Evolutionary conservation across 2,797 vertebrate species (phyloP), one percentile per base, ranked within the genome.

Genomic region (Sitta carolinensis): DNA sequence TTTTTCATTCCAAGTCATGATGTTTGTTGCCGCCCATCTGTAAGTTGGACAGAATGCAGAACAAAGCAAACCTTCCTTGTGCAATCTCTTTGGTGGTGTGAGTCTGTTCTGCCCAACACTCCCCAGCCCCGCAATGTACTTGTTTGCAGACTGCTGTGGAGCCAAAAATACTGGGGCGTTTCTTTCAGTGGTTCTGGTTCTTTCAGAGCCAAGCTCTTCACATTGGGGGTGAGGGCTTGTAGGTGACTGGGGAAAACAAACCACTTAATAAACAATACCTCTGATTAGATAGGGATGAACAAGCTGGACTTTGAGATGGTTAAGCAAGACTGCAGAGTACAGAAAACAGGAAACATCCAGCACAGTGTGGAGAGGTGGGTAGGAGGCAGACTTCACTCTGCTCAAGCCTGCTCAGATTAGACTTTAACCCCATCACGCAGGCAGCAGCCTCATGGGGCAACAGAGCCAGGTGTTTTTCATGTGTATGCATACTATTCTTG

Each of bases 261-360:
- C 80, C 86, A 78, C 89, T 86, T 94, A 91, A 82, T 91, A 96
- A 96, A 93, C 45, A 84, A 57, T 75, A 91, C 22, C 40, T 59
- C 94, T 95, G 96, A 97, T 98, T 98, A 98, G 97, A 98, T 97
- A 97, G 87, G 78, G 93, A 90, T 90, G 84, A 69, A 81, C 89
- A 91, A 93, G 55, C 72, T 96, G 97, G 95, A 98, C 97, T 98
- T 98, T 98, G 97, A 96, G 79, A 96, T 32, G 38, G 72, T 97
- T 97, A 94, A 93, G 98, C 96, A 98, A 97, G 91, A 95, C 59
- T 58, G 45, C 68, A 81, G 91, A 95, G 96, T 83, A 93, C 66
- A 96, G 80, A 96, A 95, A 96, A 95, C 93, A 96, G 77, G 93
- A 92, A 97, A 96, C 40, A 91, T 70, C 40, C 84, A 85, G 77